Base-by-base conservation (phyloP, 2,797 vertebrate genomes). In the Sebastes taczanowskii region DNA sequence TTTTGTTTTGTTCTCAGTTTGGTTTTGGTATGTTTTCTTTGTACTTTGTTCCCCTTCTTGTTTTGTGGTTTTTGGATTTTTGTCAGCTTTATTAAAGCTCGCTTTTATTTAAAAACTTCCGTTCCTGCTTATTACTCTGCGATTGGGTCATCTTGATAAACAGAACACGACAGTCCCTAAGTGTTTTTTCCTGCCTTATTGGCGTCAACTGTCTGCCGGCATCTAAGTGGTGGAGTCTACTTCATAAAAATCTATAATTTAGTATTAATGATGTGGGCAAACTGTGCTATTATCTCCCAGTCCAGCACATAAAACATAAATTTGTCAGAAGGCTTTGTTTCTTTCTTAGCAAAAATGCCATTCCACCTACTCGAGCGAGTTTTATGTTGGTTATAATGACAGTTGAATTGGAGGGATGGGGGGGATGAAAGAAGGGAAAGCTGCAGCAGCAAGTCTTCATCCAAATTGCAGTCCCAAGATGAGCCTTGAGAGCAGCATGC, bases 321-420 rank as follows among this genome's bases (percentile, higher is more conserved):
- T 77, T 74, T 81, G 56, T 82, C 81, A 74, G 14, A 22, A 30
- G 0, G 35, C 82, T 82, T 83, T 85, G 77, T 83, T 85, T 81
- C 46, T 62, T n/a, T 53, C 60, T 9, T 7, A 82, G 81, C 42
- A 81, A 67, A 85, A 74, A 64, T 49, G 65, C 72, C 49, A 61
- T 78, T 67, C 83, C 69, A 80, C 71, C 86, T 87, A 81, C 81
- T 86, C 74, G 52, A 80, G 85, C 58, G 23, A 22, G 71, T 62
- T 82, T 81, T 81, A 78, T 88, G 78, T 80, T 20, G 63, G 61
- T 62, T 82, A 59, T 89, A 77, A 82, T 86, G 82, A 86, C 76
- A 84, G 77, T 68, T 80, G 79, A 38, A 83, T 77, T 18, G 78
- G 60, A 77, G 76, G 85, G 68, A 85, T 2, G n/a, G 61, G 38